phyloP scores from a whole-genome alignment of 1,140 invertebrate genomes.

The Choristoneura fumiferana region DNA sequence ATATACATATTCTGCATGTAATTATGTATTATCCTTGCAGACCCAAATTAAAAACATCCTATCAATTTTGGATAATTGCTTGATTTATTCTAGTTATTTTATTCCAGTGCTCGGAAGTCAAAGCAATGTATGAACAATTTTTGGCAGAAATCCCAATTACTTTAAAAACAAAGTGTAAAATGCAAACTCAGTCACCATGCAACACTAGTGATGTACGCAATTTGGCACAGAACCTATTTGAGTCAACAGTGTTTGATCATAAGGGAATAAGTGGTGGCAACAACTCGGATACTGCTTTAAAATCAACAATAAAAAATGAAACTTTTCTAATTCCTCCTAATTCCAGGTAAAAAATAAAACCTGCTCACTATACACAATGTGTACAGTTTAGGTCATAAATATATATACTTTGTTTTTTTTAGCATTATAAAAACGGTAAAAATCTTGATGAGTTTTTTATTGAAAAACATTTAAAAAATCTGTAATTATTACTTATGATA shows the following conservation, averaged over 20 bases:
- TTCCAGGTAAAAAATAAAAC: no score
- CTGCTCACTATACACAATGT: no score
- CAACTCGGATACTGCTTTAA: conserved; percentile 43
- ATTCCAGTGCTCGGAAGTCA: conserved; percentile 45
- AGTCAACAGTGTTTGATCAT: conserved; percentile 47
- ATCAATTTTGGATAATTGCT: no score
- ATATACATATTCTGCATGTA: no score
- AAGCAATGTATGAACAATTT: conserved; percentile 40
- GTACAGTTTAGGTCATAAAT: no score
- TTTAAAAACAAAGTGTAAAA: conserved; percentile 28
- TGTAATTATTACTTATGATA: no score
- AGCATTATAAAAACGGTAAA: no score
- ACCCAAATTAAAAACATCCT: no score
- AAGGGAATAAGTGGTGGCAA: conserved; percentile 53
- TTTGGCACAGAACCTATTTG: conserved; percentile 48
- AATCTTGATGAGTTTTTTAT: no score
- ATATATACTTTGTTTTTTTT: no score
- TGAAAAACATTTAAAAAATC: no score
- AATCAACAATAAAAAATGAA: conserved; percentile 49
- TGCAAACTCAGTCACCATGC: conserved; percentile 32
- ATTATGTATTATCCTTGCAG: no score
- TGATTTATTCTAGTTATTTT: neutral
- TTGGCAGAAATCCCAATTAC: conserved; percentile 30
- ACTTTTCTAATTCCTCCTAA: conserved; percentile 60
- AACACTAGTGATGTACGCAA: conserved; percentile 40